Evolutionary conservation across 2,888 invertebrate species (phyloP).

Genomic region (Drosophila monieri): DNA sequence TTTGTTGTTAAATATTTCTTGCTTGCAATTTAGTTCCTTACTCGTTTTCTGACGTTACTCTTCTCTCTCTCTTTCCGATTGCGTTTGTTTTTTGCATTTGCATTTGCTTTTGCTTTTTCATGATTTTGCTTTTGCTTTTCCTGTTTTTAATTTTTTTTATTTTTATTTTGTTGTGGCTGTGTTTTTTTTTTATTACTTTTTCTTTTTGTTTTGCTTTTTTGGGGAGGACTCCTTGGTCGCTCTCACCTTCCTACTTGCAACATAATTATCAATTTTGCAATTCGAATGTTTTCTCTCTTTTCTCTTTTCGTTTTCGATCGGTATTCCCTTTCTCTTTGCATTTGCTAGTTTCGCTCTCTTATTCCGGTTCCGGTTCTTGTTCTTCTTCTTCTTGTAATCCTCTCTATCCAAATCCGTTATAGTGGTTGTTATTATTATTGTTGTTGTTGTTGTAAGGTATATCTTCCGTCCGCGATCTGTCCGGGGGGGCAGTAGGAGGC

Average conservation of each 20-base stretch:
- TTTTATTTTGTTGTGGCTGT: slow-evolving; percentile 10
- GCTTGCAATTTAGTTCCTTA: slow-evolving; percentile 23
- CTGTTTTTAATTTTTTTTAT: slow-evolving; percentile 7
- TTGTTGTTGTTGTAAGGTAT: slow-evolving; percentile 2
- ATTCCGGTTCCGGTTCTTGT: not conserved
- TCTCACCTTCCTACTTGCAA: slow-evolving; percentile 5
- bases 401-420: not conserved
- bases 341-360: not conserved
- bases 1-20: slow-evolving; percentile 24
- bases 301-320: slow-evolving; percentile 1
- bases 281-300: slow-evolving; percentile 1
- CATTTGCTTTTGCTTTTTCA: slow-evolving; percentile 4
- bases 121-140: slow-evolving; percentile 10
- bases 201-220: slow-evolving; percentile 2
- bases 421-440: slow-evolving; percentile 1
- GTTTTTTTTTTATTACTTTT: slow-evolving; percentile 1
- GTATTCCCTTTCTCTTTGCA: not conserved
- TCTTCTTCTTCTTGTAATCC: not conserved
- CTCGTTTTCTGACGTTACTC: slow-evolving; percentile 24
- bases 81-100: slow-evolving; percentile 7
- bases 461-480: not conserved
- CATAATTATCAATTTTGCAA: slow-evolving; percentile 3
- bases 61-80: slow-evolving; percentile 14
- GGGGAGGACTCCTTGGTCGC: slow-evolving; percentile 2
- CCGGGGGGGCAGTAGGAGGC: slow-evolving; percentile 9